These are phyloP conservation scores for Thamnophis sirtalis DNA, from an alignment of 2,113 vertebrate genomes.

Conservation along the genomic window DNA sequence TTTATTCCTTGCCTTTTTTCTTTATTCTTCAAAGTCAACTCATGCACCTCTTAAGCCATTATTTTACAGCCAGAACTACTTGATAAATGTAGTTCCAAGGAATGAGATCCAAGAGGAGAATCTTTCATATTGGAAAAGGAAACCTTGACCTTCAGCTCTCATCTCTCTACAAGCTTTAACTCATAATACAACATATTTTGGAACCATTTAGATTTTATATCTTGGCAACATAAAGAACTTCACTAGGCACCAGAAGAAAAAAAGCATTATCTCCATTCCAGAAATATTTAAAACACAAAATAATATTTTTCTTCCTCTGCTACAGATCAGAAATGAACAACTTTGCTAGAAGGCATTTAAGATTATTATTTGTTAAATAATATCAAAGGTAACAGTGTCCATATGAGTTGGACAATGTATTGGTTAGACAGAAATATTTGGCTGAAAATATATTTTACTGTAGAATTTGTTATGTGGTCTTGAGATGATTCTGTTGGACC, in stretches of 20 bases:
- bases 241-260: neutral
- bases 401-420: neutral
- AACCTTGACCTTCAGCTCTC: neutral
- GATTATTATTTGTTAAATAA: neutral
- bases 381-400: neutral
- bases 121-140: neutral
- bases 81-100: neutral
- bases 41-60: no score
- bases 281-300: neutral
- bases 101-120: neutral
- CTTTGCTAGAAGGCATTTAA: neutral
- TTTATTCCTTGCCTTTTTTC: neutral
- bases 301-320: neutral
- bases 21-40: neutral
- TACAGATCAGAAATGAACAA: neutral
- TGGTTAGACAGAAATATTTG: neutral
- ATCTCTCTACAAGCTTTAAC: neutral
- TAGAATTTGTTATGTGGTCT: neutral
- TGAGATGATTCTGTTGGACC: neutral
- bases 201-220: neutral
- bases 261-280: neutral
- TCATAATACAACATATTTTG: neutral
- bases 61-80: neutral
- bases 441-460: neutral
- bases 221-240: neutral